Evolutionary conservation across 2,797 vertebrate genomes (phyloP), one percentile per base, ranked within the genome.

Genomic region (Sparus aurata): DNA sequence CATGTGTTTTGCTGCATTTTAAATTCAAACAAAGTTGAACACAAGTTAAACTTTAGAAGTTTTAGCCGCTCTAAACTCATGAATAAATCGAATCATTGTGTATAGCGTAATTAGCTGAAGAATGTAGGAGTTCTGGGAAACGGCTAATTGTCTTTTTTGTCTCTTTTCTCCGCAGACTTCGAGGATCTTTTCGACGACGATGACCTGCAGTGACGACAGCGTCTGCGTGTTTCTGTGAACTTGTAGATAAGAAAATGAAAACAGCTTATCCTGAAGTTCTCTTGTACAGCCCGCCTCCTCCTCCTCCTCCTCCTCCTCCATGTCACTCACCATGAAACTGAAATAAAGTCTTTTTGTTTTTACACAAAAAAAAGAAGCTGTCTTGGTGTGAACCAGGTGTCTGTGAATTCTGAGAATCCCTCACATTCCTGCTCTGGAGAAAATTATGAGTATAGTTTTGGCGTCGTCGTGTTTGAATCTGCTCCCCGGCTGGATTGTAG

Each of bases 121-220:
- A 27, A 12, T 54, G 60, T 18, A 11, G 34, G 65, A 55, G 65
- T 54, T 49, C 3, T 46, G 10, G 20, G 55, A 75, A 86, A 72
- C 73, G 57, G 61, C 62, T 64, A 69, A 41, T 52, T 43, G 7
- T 60, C 0, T 27, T 60, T 11, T 13, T 2, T 20, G 2, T 79
- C 4, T 63, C 30, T 43, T 58, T 49, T 18, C 5, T 22, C 38
- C 75, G 18, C 92, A 96, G 95, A 96, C 71, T 96, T 95, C 72
- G 94, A 96, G 87, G 95, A 96, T 81, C 91, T 96, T 15, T 96
- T 95, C 9, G 95, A 96, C 46, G 95, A 96, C 2, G 94, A 96
- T 4, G 95, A 95, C 88, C 93, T 96, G 64, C 95, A 95, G 92
- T 95, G 92, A 95, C 41, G 61, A 79, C 82, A 55, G 59, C 69